Conservation (phyloP, 2,797 vertebrate species). For the Basileuterus tristriatus region DNA sequence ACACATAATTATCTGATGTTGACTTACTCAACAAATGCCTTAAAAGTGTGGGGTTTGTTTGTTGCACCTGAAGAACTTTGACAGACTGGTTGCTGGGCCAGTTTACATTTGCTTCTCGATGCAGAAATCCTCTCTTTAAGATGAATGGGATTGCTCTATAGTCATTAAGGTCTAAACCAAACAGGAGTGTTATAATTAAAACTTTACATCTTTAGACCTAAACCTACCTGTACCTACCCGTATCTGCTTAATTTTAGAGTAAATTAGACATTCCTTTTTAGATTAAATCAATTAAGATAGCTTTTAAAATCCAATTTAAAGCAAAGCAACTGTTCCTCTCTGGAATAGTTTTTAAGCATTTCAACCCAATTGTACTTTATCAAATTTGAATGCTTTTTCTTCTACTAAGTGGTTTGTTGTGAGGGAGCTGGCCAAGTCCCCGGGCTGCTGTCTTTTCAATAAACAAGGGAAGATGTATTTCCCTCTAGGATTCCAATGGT, state of each 20-base stretch:
- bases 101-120: neutral
- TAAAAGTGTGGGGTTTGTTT: neutral
- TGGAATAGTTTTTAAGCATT: neutral
- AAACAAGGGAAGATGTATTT: neutral
- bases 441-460: neutral
- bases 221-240: neutral
- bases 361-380: neutral
- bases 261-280: neutral
- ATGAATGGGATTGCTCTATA: neutral
- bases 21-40: neutral
- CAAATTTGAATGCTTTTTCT: neutral
- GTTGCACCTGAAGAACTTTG: neutral
- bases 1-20: neutral
- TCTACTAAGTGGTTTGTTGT: neutral
- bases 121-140: neutral
- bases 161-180: neutral
- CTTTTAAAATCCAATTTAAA: conserved; percentile 19
- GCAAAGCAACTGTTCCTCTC: neutral
- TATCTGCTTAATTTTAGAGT: neutral
- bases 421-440: neutral
- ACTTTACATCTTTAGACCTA: neutral
- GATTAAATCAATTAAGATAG: neutral
- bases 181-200: neutral
- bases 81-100: neutral
- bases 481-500: neutral